Base-by-base conservation (phyloP, 2,888 invertebrate species). In the Melieria crassipennis region DNA sequence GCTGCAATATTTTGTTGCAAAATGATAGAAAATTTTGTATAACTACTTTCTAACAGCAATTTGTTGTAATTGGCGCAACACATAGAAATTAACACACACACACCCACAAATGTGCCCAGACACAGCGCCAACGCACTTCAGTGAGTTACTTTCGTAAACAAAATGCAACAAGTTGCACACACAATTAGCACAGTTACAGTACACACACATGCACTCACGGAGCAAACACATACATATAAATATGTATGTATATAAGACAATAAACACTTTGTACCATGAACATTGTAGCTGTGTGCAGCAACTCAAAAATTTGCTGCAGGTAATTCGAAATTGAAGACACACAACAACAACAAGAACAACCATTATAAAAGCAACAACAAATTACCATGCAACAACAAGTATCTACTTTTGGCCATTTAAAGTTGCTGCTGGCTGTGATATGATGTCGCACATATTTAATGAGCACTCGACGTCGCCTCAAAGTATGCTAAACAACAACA, bases 321-420 rank as follows among this genome's bases (percentile, higher is more conserved):
- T 30, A 30, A 30, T 30, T 30, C 3, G 30, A 30, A 30, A 30
- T 30, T 30, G 30, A 30, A 30, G 30, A 30, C 30, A 30, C 30
- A 3, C 30, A 55, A 56, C 69, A 16, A 56, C 43, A n/a, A 47
- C 43, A 78, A 81, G 80, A 79, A 78, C 77, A 78, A 79, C 81
- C 82, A 16, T 16, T 16, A 16, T 16, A 16, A 4, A 0, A 7
- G 52, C 52, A 7, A 6, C 5, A 52, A 7, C 52, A 52, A 52
- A 13, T 9, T n/a, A 52, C 9, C 11, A 13, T n/a, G 13, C n/a
- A 52, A 52, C 11, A 52, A 52, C 52, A 7, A 52, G 6, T 52
- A 7, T 30, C 30, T 30, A 30, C 3, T 82, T 78, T 81, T 81
- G 79, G 81, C 78, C 81, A 82, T 80, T 82, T 80, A 78, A 79